Evolutionary conservation across 2,888 invertebrate species (phyloP).

Genomic region (Liopterus haemorrhoidalis): DNA sequence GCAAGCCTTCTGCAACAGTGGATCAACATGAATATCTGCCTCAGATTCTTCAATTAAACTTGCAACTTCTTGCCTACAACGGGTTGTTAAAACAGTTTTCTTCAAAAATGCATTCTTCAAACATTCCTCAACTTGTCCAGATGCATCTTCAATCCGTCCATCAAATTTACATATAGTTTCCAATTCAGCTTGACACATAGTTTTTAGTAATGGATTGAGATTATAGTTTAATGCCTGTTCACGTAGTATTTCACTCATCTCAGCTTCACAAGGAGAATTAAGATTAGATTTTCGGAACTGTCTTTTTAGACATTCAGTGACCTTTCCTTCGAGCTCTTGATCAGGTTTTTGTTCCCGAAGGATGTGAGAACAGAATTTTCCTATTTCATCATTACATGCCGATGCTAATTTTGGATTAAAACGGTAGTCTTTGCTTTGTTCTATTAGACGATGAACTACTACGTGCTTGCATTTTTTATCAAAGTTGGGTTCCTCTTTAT

Average conservation of each 20-base stretch:
- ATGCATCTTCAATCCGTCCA: constrained; percentile 49
- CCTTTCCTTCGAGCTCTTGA: constrained; percentile 76
- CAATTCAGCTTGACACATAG: constrained; percentile 71
- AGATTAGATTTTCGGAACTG: constrained; percentile 72
- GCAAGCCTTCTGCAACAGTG: constrained; percentile 82
- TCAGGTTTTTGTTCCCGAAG: constrained; percentile 52
- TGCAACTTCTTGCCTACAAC: constrained; percentile 80
- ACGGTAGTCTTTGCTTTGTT: constrained; percentile 84
- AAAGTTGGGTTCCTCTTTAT: constrained; percentile 71
- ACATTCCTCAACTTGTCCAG: constrained; percentile 78
- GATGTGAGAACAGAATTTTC: constrained; percentile 51
- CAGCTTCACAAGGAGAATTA: constrained; percentile 69
- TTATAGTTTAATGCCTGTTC: constrained; percentile 88
- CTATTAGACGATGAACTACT: constrained; percentile 82
- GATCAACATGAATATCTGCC: constrained; percentile 94
- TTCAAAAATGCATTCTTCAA: constrained; percentile 75
- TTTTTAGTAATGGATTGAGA: constrained; percentile 78
- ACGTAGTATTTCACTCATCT: constrained; percentile 74
- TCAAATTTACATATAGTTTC: constrained; percentile 57
- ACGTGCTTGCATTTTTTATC: constrained; percentile 77
- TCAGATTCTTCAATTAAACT: constrained; percentile 82
- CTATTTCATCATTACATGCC: constrained; percentile 77
- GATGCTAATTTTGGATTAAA: constrained; percentile 79
- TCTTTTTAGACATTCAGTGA: constrained; percentile 74
- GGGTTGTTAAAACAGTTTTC: constrained; percentile 64